Base-by-base conservation (phyloP, 2,797 vertebrate species). In the Myripristis murdjan region DNA sequence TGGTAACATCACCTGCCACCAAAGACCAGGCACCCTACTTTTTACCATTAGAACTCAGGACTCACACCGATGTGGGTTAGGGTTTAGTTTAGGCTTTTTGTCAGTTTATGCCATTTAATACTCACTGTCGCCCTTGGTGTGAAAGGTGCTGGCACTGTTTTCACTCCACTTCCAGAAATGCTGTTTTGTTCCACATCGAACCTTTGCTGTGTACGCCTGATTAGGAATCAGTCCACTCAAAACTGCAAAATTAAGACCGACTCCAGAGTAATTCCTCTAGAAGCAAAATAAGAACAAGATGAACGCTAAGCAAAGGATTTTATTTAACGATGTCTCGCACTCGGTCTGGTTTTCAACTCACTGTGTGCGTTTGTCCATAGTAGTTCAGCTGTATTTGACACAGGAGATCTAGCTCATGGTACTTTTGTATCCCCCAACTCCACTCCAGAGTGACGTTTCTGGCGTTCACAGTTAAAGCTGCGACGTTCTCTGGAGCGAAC, bases 81-180 rank as follows among this genome's bases (percentile, higher is more conserved):
- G n/a, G n/a, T n/a, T n/a, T n/a, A n/a, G n/a, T n/a, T n/a, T n/a
- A 3, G 1, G 33, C 28, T 41, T 31, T 49, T 4, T 6, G 6
- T 47, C 9, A n/a, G 4, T 47, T 0, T 8, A 44, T 31, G 26
- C 22, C 2, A 3, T 35, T 15, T 0, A 15, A 41, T 16, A 83
- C 93, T 83, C 74, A 93, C 94, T 70, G 41, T 94, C 91, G 1
- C 86, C 77, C 51, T 58, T 26, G 6, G 94, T 95, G 18, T 1
- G 0, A 37, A 94, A 91, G 1, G 39, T 3, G 1, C 1, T 43
- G 6, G 9, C 0, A 53, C 90, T 95, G 90, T 91, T 93, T 37
- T 89, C 46, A 3, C 94, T 59, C 94, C 94, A 95, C 18, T 75
- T 93, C 91, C 90, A 94, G 43, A 88, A 89, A 71, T 90, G 33